Percentiles rank a stretch among this genome's conserved stretches.
These are phyloP conservation scores for Hirundichthys speculiger DNA, from an alignment of 2,113 vertebrate species.

Conservation along the genomic window DNA sequence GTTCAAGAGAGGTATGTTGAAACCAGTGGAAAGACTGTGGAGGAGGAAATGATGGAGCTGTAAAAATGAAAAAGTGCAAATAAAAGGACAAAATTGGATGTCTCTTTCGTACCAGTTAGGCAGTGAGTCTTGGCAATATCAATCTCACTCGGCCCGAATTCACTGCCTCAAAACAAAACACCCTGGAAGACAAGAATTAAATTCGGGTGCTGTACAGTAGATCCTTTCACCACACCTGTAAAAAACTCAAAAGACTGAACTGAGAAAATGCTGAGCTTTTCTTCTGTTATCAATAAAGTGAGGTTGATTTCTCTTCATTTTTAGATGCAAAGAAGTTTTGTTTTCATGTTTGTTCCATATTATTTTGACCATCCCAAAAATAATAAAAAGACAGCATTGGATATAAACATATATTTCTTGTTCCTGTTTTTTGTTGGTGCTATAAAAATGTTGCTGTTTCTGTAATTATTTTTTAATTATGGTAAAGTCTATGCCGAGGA, in stretches of 20 bases:
- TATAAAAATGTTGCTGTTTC: neutral
- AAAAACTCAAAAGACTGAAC: conserved; percentile 21
- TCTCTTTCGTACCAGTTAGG: conserved; percentile 19
- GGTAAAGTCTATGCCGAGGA: neutral
- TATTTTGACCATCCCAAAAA: no score
- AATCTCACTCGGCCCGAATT: conserved; percentile 49
- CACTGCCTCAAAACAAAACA: conserved; percentile 17
- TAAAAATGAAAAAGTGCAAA: conserved; percentile 52
- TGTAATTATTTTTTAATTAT: neutral
- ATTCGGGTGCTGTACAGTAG: conserved; percentile 13
- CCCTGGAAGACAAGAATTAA: conserved; percentile 19
- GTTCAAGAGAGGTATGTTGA: conserved; percentile 92
- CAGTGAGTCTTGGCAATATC: conserved; percentile 35
- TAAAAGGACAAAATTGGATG: conserved; percentile 26
- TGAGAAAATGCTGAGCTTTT: conserved; percentile 4
- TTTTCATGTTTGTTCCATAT: neutral
- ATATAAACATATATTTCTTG: neutral
- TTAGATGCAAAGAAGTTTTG: no score
- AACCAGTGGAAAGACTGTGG: conserved; percentile 80
- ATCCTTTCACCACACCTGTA: conserved; percentile 22
- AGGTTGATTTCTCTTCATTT: neutral
- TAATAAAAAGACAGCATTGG: no score
- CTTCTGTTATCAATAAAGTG: neutral
- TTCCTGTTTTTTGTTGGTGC: neutral
- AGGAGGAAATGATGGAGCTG: conserved; percentile 89